These are phyloP conservation scores for Mesodorylaimus sp. DNA, from an alignment of 2,888 invertebrate genomes.

Conservation along the genomic window DNA sequence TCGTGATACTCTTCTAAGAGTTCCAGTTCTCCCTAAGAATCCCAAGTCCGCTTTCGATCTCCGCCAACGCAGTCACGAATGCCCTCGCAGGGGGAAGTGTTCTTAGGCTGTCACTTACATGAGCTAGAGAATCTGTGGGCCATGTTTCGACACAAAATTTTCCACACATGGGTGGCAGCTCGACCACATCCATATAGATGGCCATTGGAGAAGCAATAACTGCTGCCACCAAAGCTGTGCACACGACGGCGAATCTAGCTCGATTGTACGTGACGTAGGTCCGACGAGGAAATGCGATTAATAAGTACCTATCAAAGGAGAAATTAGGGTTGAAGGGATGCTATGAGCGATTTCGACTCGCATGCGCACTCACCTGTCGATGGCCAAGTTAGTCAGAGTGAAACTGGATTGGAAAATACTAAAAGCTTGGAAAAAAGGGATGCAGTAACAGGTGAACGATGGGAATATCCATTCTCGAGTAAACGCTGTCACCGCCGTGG, in stretches of 20 bases:
- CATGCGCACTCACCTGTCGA: conserved; percentile 25
- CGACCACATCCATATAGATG: conserved; percentile 17
- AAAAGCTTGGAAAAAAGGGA: conserved; percentile 26
- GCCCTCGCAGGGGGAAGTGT: too few relatives aligned
- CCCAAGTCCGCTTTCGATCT: too few relatives aligned
- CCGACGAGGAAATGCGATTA: conserved; percentile 19
- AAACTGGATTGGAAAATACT: conserved; percentile 27
- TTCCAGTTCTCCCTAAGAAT: too few relatives aligned
- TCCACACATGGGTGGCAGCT: background rate
- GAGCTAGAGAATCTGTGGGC: too few relatives aligned
- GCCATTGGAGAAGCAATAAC: conserved; percentile 23
- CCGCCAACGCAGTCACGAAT: too few relatives aligned
- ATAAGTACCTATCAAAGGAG: too few relatives aligned
- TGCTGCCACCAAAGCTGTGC: conserved; percentile 24
- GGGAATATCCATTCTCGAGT: conserved; percentile 26
- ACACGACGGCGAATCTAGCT: conserved; percentile 18
- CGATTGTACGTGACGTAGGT: conserved; percentile 17
- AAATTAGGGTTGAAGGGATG: too few relatives aligned
- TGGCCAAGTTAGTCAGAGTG: conserved; percentile 25
- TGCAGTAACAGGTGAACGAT: conserved; percentile 20
- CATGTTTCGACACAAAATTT: conserved; percentile 22
- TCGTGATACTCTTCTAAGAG: too few relatives aligned
- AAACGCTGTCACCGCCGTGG: conserved; percentile 25
- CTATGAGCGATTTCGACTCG: too few relatives aligned
- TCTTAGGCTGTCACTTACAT: too few relatives aligned